phyloP scores from a whole-genome alignment of 2,113 vertebrate genomes.

The Nansenia antarctica region DNA sequence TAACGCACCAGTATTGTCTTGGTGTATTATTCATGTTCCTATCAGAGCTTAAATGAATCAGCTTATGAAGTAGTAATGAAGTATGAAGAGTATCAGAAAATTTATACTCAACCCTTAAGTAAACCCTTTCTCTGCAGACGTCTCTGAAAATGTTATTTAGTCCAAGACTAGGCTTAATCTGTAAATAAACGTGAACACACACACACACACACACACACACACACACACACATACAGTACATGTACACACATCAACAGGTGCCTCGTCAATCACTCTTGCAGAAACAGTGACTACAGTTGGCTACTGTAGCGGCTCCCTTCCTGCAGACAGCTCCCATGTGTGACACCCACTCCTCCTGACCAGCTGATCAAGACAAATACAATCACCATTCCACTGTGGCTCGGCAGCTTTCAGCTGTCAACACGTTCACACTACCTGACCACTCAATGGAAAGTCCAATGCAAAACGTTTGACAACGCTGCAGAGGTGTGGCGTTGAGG shows the following conservation, averaged over 20 bases:
- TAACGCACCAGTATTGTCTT: too few relatives aligned
- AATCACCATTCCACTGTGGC: neutral
- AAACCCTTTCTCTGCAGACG: too few relatives aligned
- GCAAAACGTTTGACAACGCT: neutral
- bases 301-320: neutral
- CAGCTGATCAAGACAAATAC: neutral
- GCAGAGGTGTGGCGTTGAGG: neutral
- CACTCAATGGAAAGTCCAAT: neutral
- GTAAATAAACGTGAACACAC: too few relatives aligned
- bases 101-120: too few relatives aligned
- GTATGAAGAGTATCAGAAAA: too few relatives aligned
- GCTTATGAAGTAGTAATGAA: too few relatives aligned
- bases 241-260: neutral
- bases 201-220: neutral
- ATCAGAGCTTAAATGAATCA: too few relatives aligned
- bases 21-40: too few relatives aligned
- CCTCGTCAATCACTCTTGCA: constrained; percentile 1
- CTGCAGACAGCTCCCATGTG: neutral
- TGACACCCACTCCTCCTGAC: neutral
- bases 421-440: neutral
- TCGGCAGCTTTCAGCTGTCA: neutral
- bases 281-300: neutral
- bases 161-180: too few relatives aligned
- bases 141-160: too few relatives aligned
- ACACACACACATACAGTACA: neutral